Conservation (phyloP, 2,888 invertebrate species). For the Cephus pulcher region DNA sequence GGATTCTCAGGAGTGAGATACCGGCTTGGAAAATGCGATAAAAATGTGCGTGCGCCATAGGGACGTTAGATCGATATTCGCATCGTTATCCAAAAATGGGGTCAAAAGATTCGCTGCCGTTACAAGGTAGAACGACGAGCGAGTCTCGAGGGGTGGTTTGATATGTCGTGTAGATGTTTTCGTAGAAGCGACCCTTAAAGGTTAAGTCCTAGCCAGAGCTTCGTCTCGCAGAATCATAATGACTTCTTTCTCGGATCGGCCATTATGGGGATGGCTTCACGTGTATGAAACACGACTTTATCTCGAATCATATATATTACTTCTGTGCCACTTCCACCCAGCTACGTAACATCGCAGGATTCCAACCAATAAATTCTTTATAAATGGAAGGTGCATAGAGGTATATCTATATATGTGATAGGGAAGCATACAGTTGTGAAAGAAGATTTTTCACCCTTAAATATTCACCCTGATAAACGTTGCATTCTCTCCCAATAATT, state of each 20-base stretch:
- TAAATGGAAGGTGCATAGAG: not conserved
- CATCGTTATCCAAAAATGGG: conserved; percentile 28
- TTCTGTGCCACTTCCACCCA: not conserved
- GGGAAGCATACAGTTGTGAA: not conserved
- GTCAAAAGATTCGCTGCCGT: conserved; percentile 27
- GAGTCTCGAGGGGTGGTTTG: conserved; percentile 11
- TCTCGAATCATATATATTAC: not conserved
- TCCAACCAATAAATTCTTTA: not conserved
- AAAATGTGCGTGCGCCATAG: not conserved
- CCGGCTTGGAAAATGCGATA: not conserved
- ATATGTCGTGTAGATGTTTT: not conserved
- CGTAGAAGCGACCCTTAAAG: not conserved
- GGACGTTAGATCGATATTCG: conserved; percentile 27
- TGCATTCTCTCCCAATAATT: not conserved
- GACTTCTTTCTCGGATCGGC: not conserved
- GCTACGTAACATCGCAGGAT: not conserved
- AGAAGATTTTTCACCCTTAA: not conserved
- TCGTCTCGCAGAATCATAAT: not conserved
- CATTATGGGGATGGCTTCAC: not conserved
- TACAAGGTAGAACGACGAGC: conserved; percentile 12
- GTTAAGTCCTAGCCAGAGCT: not conserved
- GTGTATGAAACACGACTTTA: not conserved
- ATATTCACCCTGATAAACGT: not conserved
- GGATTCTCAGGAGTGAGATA: not conserved
- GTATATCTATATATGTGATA: not conserved